These are phyloP conservation scores for Champsocephalus gunnari DNA, from an alignment of 2,797 vertebrate genomes.

Conservation along the genomic window DNA sequence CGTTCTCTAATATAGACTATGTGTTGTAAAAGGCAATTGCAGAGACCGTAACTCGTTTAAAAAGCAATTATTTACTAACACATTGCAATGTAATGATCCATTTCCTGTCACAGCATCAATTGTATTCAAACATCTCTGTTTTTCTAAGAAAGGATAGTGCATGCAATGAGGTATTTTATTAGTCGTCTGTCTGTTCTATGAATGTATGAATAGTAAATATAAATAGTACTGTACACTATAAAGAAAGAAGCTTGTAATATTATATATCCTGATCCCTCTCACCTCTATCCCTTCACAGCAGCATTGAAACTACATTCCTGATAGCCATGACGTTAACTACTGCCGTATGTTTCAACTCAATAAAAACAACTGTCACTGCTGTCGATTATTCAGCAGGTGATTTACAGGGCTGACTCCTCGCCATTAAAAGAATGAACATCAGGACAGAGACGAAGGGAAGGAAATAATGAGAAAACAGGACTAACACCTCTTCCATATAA, in stretches of 20 bases:
- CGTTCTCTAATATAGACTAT: background rate
- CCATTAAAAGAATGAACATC: constrained; percentile 42
- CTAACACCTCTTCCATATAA: constrained; percentile 6
- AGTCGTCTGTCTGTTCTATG: constrained; percentile 11
- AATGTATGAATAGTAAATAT: constrained; percentile 13
- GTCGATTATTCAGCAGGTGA: constrained; percentile 38
- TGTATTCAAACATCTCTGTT: constrained; percentile 18
- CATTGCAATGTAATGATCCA: constrained; percentile 7
- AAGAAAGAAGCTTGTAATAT: constrained; percentile 8
- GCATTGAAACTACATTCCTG: constrained; percentile 16
- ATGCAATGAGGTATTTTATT: constrained; percentile 29
- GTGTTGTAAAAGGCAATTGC: background rate
- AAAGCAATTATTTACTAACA: constrained; percentile 38
- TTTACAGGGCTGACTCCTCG: constrained; percentile 1
- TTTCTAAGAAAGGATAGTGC: constrained; percentile 12
- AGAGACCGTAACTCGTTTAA: background rate
- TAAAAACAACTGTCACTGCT: constrained; percentile 25
- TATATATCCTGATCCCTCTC: background rate
- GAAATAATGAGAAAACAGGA: constrained; percentile 22
- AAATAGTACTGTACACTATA: background rate
- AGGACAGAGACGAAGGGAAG: constrained; percentile 1
- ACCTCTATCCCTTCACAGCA: constrained; percentile 2
- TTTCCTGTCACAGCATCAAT: constrained; percentile 26
- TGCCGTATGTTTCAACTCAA: constrained; percentile 18
- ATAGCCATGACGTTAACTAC: constrained; percentile 5